phyloP scores from a whole-genome alignment of 2,113 vertebrate species.

The Ophthalmotilapia sp. region DNA sequence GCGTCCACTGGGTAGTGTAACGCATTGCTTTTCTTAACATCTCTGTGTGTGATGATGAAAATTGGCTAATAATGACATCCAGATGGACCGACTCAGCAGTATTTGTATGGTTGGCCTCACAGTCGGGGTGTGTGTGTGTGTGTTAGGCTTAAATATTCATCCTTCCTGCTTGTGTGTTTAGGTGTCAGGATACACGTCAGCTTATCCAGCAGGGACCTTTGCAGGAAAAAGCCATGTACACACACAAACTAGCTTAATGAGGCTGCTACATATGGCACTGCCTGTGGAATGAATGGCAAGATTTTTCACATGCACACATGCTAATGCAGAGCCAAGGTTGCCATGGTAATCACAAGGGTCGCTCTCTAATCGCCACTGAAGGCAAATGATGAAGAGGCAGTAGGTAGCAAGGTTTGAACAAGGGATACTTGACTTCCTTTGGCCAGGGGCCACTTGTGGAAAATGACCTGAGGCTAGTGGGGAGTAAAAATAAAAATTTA shows the following conservation, averaged over 20 bases:
- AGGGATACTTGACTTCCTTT: background rate
- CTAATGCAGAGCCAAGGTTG: slow-evolving; percentile 40
- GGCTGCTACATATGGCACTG: slow-evolving; percentile 40
- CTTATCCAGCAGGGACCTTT: background rate
- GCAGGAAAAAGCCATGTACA: background rate
- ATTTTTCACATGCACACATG: slow-evolving; percentile 7
- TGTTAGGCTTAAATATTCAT: background rate
- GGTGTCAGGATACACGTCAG: slow-evolving; percentile 4
- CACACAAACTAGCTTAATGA: slow-evolving; percentile 41
- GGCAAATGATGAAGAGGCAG: slow-evolving; percentile 5
- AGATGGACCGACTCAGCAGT: slow-evolving; percentile 19
- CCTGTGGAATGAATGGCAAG: slow-evolving; percentile 23
- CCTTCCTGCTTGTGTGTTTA: background rate
- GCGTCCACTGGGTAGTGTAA: slow-evolving; percentile 34
- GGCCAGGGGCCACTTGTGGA: background rate
- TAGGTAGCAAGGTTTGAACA: background rate
- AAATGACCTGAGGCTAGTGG: background rate
- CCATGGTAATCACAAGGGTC: slow-evolving; percentile 43
- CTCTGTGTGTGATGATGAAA: slow-evolving; percentile 7
- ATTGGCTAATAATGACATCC: background rate
- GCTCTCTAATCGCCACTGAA: slow-evolving; percentile 1
- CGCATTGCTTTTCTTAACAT: background rate
- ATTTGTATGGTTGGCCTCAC: background rate
- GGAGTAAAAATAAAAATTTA: background rate
- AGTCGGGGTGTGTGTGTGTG: background rate